These are phyloP conservation scores for Cydia pomonella DNA, from an alignment of 1,140 invertebrate genomes.

Conservation along the genomic window DNA sequence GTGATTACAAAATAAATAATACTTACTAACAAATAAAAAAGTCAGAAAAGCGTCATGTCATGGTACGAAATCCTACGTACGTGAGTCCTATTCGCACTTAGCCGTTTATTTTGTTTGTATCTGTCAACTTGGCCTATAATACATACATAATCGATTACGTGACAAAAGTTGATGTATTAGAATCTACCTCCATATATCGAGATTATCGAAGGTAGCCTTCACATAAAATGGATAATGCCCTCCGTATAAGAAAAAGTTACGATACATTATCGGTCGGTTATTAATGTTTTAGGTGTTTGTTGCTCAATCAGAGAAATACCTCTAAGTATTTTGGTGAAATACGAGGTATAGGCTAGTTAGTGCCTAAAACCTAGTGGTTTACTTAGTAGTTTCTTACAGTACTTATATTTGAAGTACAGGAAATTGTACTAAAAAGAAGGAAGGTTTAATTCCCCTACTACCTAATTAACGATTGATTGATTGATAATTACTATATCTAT, in stretches of 20 bases:
- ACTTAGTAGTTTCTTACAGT: no score
- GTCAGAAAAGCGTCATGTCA: neutral
- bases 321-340: no score
- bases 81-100: neutral
- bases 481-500: no score
- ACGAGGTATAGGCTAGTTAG: no score
- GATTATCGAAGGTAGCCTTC: slow-evolving; percentile 1
- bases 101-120: slow-evolving; percentile 7
- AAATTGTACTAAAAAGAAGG: no score
- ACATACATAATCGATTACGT: slow-evolving; percentile 27
- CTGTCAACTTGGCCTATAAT: slow-evolving; percentile 5
- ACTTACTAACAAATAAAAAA: neutral
- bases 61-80: neutral
- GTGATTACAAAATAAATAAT: no score
- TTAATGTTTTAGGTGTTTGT: no score
- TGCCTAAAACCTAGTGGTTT: no score
- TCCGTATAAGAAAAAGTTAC: neutral
- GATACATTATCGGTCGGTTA: neutral
- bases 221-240: slow-evolving; percentile 1
- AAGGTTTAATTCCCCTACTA: no score
- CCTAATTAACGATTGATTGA: no score
- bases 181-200: slow-evolving; percentile 9
- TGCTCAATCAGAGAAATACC: no score
- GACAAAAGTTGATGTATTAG: slow-evolving; percentile 24
- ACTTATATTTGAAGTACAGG: no score